phyloP scores from a whole-genome alignment of 2,888 invertebrate species.

The Galeruca laticollis region DNA sequence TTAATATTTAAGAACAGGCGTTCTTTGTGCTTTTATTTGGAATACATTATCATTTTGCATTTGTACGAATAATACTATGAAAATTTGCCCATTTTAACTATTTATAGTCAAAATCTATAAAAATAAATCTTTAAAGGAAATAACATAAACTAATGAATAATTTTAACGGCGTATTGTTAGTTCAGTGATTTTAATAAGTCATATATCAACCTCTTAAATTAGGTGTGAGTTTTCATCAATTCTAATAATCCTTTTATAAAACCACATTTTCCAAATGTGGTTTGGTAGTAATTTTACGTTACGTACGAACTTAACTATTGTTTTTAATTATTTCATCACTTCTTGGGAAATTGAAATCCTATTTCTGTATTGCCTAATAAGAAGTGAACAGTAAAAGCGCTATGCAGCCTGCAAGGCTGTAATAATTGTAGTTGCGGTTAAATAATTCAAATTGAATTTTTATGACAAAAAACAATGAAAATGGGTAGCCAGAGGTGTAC shows the following conservation, averaged over 20 bases:
- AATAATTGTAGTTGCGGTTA: background rate
- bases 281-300: no score
- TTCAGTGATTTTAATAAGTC: no score
- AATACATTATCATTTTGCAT: background rate
- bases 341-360: conserved; percentile 12
- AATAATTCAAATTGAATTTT: background rate
- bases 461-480: background rate
- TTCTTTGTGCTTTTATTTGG: background rate
- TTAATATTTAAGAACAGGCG: background rate
- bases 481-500: no score
- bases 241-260: no score
- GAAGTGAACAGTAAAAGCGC: background rate
- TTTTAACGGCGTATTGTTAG: no score
- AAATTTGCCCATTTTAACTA: no score
- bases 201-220: no score
- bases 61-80: background rate
- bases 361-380: background rate
- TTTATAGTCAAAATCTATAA: no score
- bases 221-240: no score
- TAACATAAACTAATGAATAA: no score
- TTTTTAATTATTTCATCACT: conserved; percentile 5
- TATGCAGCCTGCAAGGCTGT: background rate
- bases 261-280: no score
- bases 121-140: no score
- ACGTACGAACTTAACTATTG: background rate